These are phyloP conservation scores for Drosophila tropicalis DNA, from an alignment of 1,140 invertebrate species.

Conservation along the genomic window DNA sequence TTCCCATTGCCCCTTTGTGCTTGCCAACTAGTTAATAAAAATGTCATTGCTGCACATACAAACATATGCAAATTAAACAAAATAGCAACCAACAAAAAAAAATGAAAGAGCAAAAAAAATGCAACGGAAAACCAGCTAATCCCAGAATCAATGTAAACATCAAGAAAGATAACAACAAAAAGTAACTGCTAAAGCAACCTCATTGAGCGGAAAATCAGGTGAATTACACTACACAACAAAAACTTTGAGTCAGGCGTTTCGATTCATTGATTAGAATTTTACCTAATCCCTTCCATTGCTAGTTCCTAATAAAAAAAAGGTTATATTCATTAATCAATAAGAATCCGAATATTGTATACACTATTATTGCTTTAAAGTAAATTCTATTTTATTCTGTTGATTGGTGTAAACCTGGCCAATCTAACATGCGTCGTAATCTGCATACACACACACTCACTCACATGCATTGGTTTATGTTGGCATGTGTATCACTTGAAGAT, in stretches of 20 bases:
- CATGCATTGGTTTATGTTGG: not conserved
- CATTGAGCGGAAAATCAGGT: slow-evolving; percentile 57
- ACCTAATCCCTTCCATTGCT: no score
- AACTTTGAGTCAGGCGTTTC: not conserved
- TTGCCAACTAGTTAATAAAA: slow-evolving; percentile 73
- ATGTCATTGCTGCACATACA: slow-evolving; percentile 69
- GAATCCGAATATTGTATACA: no score
- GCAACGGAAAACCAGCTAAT: slow-evolving; percentile 50
- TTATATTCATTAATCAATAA: no score
- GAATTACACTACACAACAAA: slow-evolving; percentile 48
- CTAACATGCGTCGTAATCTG: slow-evolving; percentile 12
- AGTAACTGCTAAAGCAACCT: slow-evolving; percentile 29
- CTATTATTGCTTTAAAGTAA: no score
- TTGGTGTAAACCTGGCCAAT: slow-evolving; percentile 14
- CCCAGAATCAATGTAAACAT: slow-evolving; percentile 71
- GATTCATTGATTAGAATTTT: no score
- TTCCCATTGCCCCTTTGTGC: slow-evolving; percentile 30
- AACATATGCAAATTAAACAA: slow-evolving; percentile 62
- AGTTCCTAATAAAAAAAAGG: no score
- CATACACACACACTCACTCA: not conserved
- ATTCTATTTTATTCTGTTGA: not conserved
- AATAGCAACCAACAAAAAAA: slow-evolving; percentile 28
- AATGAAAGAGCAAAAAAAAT: slow-evolving; percentile 7
- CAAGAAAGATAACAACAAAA: slow-evolving; percentile 37
- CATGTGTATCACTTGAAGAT: slow-evolving; percentile 10